phyloP scores from a whole-genome alignment of 2,113 vertebrate genomes.

The Clarias batrachus region DNA sequence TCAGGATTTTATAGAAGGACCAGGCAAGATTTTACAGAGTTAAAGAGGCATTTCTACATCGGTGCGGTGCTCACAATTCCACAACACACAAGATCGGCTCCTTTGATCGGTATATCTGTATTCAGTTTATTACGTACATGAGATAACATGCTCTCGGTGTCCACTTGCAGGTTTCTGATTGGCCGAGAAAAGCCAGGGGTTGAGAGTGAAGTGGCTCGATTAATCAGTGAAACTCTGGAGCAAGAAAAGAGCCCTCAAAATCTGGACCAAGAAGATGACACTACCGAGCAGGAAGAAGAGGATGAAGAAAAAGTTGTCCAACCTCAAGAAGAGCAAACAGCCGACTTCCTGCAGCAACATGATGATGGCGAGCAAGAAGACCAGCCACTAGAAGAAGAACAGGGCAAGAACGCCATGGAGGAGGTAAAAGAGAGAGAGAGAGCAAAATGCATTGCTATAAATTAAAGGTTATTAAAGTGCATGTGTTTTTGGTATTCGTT shows the following conservation, averaged over 20 bases:
- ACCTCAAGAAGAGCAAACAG: not conserved
- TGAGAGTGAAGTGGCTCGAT: constrained; percentile 87
- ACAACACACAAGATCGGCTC: not conserved
- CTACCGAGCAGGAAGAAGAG: not conserved
- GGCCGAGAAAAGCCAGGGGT: constrained; percentile 86
- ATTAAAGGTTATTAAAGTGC: not conserved
- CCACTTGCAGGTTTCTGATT: constrained; percentile 71
- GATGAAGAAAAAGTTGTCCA: not conserved
- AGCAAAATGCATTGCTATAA: not conserved
- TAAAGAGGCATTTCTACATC: not conserved
- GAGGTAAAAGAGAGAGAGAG: not conserved
- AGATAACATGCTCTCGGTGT: not conserved
- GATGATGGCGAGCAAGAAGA: constrained; percentile 51
- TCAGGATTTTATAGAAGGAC: not conserved
- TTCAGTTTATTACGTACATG: not conserved
- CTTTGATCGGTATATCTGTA: not conserved
- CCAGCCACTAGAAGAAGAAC: constrained; percentile 8
- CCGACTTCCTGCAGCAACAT: not conserved
- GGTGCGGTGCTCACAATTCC: not conserved
- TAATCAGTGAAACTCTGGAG: constrained; percentile 87
- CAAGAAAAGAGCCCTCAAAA: constrained; percentile 72
- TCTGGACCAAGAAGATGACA: not conserved
- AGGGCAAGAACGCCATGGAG: not conserved
- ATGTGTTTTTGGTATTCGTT: not conserved
- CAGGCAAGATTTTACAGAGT: not conserved